Percentiles rank a stretch among this genome's conserved stretches.
These are phyloP conservation scores for Oryzias sinensis DNA, from an alignment of 2,797 vertebrate species.

Conservation along the genomic window DNA sequence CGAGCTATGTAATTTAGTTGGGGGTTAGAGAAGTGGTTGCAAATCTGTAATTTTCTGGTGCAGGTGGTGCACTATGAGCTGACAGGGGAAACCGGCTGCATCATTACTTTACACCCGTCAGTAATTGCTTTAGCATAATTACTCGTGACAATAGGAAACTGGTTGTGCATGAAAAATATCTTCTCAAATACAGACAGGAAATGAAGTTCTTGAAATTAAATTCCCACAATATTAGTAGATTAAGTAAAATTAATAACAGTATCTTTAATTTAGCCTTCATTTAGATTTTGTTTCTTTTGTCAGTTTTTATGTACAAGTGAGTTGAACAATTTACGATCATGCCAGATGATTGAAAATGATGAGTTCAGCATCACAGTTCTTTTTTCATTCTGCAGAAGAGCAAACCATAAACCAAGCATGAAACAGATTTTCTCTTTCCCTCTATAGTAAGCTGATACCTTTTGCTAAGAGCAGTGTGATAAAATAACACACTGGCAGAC, in stretches of 20 bases:
- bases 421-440: conserved; percentile 17
- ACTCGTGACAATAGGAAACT: not conserved
- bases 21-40: conserved; percentile 7
- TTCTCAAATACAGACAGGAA: not conserved
- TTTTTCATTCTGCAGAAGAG: conserved; percentile 15
- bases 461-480: conserved; percentile 11
- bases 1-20: conserved; percentile 13
- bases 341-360: conserved; percentile 20
- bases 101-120: conserved; percentile 16
- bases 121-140: not conserved
- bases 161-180: not conserved
- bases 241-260: not conserved
- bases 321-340: conserved; percentile 28
- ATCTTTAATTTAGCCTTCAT: not conserved
- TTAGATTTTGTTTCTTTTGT: not conserved
- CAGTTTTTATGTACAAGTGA: conserved; percentile 7
- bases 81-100: conserved; percentile 7
- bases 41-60: conserved; percentile 17
- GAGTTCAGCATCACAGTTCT: conserved; percentile 31
- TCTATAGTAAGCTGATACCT: conserved; percentile 27
- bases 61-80: conserved; percentile 16
- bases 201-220: no score
- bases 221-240: no score
- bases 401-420: conserved; percentile 12
- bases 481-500: conserved; percentile 15